phyloP scores from a whole-genome alignment of 1,140 invertebrate genomes.

The Cherax quadricarinatus region DNA sequence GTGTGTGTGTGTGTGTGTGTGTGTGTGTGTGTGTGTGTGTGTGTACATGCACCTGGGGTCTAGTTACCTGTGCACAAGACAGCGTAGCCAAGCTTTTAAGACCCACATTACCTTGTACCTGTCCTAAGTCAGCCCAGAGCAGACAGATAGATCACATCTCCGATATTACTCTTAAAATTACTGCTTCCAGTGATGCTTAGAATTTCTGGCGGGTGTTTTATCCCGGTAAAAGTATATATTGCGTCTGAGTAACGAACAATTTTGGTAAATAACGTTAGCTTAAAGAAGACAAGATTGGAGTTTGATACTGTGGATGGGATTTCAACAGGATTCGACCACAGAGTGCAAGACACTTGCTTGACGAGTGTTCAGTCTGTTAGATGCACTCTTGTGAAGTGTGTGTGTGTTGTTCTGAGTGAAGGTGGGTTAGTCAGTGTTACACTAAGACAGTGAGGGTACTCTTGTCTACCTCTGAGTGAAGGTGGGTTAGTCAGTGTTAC shows the following conservation, averaged over 20 bases:
- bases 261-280: conserved; percentile 24
- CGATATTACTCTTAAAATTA: too few species aligned
- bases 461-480: neutral
- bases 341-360: conserved; percentile 53
- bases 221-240: too few species aligned
- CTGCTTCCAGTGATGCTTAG: too few species aligned
- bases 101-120: too few species aligned
- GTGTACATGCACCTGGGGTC: neutral
- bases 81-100: too few species aligned
- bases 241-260: conserved; percentile 1
- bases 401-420: neutral
- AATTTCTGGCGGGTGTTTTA: too few species aligned
- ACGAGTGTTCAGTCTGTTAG: conserved; percentile 59
- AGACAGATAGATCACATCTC: too few species aligned
- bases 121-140: too few species aligned
- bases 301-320: conserved; percentile 60
- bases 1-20: too few species aligned
- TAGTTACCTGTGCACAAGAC: neutral
- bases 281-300: conserved; percentile 14
- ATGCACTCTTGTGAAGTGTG: conserved; percentile 46
- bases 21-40: neutral
- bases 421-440: too few species aligned
- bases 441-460: too few species aligned
- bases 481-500: neutral
- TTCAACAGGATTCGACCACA: conserved; percentile 66